phyloP scores from a whole-genome alignment of 1,140 invertebrate species.

The Pentalonia nigronervosa region DNA sequence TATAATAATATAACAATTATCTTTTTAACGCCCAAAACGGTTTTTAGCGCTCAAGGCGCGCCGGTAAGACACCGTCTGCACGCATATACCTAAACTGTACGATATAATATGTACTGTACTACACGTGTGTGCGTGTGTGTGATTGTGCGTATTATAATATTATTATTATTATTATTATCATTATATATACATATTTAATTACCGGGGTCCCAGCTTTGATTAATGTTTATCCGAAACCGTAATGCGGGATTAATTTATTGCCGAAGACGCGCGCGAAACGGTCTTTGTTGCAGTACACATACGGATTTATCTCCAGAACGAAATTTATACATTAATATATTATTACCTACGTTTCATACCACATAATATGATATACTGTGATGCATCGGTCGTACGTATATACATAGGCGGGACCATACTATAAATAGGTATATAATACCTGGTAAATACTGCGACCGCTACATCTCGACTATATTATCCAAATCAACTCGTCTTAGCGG shows the following conservation, averaged over 20 bases:
- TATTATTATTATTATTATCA: not conserved
- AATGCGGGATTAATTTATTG: constrained; percentile 20
- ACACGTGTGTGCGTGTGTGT: too few relatives aligned
- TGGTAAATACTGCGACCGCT: not conserved
- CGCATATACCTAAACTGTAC: not conserved
- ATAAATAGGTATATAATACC: not conserved
- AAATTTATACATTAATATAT: not conserved
- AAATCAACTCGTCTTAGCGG: not conserved
- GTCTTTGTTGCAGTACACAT: not conserved
- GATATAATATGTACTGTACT: not conserved
- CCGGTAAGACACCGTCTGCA: not conserved
- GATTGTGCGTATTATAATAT: not conserved
- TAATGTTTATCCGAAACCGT: constrained; percentile 23
- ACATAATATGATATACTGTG: not conserved
- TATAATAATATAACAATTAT: constrained; percentile 29
- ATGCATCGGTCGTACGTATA: not conserved
- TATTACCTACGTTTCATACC: not conserved
- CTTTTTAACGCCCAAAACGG: constrained; percentile 36
- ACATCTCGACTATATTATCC: not conserved
- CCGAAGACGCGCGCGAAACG: not conserved
- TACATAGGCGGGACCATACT: not conserved
- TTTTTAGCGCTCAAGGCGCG: constrained; percentile 28
- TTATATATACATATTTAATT: constrained; percentile 7
- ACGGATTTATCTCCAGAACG: not conserved
- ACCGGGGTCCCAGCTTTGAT: constrained; percentile 4